These are phyloP conservation scores for Chionis minor DNA, from an alignment of 2,113 vertebrate species.

Conservation along the genomic window DNA sequence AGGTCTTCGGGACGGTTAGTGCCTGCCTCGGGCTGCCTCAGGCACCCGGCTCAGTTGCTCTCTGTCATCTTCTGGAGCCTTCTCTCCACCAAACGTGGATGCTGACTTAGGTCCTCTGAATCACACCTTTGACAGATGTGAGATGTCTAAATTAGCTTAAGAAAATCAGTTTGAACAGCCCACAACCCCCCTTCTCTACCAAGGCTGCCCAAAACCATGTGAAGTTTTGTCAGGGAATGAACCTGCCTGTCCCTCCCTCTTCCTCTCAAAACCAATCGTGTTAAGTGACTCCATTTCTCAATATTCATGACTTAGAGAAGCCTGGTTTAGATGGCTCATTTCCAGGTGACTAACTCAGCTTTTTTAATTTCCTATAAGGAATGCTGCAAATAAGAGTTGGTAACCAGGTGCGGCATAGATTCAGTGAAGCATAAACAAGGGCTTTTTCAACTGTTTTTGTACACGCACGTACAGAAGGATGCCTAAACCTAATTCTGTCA, in stretches of 20 bases:
- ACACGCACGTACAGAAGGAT: slow-evolving; percentile 11
- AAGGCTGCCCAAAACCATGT: not conserved
- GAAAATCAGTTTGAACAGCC: not conserved
- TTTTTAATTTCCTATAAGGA: slow-evolving; percentile 79
- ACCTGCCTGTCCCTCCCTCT: not conserved
- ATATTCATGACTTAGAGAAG: slow-evolving; percentile 21
- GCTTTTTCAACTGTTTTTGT: slow-evolving; percentile 67
- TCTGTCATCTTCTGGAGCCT: not conserved
- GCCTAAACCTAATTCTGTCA: slow-evolving; percentile 59
- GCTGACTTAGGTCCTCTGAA: not conserved
- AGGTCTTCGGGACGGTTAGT: not conserved
- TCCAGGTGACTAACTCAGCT: slow-evolving; percentile 81
- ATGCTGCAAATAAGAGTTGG: slow-evolving; percentile 78
- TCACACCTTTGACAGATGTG: not conserved
- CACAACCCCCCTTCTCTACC: not conserved
- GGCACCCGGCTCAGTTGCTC: not conserved
- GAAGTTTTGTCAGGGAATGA: not conserved
- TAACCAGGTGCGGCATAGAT: slow-evolving; percentile 86
- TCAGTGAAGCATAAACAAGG: slow-evolving; percentile 81
- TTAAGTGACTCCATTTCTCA: not conserved
- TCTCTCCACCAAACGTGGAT: not conserved
- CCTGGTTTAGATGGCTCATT: slow-evolving; percentile 67
- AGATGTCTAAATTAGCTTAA: slow-evolving; percentile 4
- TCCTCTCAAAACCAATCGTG: not conserved
- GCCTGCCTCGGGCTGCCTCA: not conserved